Conservation (phyloP, 2,888 invertebrate species). For the Athrips mouffetella region DNA sequence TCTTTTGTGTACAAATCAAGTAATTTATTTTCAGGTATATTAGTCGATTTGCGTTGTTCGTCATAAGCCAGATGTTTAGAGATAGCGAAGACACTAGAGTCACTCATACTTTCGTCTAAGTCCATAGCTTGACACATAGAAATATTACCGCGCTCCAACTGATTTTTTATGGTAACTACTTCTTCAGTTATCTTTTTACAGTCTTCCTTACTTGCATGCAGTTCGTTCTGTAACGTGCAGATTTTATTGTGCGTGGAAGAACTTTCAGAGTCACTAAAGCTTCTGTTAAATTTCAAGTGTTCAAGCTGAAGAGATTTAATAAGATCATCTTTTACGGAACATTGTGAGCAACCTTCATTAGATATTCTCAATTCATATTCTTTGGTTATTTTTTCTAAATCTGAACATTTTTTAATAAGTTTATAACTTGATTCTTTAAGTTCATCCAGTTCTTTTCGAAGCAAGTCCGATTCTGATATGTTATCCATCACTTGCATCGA, state of each 20-base stretch:
- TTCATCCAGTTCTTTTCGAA: constrained; percentile 55
- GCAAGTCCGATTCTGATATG: constrained; percentile 72
- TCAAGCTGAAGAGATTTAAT: constrained; percentile 32
- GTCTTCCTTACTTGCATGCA: constrained; percentile 62
- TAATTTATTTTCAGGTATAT: constrained; percentile 16
- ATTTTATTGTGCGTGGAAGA: constrained; percentile 61
- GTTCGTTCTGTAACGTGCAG: constrained; percentile 60
- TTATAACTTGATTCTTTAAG: constrained; percentile 39
- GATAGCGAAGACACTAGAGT: constrained; percentile 38
- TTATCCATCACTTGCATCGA: constrained; percentile 79
- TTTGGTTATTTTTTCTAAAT: constrained; percentile 33
- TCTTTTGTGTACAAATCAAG: constrained; percentile 51
- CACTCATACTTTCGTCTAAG: constrained; percentile 55
- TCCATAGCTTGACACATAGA: constrained; percentile 50
- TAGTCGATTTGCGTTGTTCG: constrained; percentile 41
- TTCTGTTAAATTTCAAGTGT: constrained; percentile 51
- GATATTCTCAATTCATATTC: constrained; percentile 21
- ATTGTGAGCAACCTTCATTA: constrained; percentile 34
- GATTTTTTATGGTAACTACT: constrained; percentile 64
- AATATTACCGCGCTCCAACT: constrained; percentile 54
- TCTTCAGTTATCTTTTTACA: constrained; percentile 65
- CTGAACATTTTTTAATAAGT: constrained; percentile 35
- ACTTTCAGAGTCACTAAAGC: constrained; percentile 59
- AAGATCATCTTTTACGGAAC: constrained; percentile 39
- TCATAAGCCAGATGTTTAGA: constrained; percentile 33